Conservation (phyloP, 2,113 vertebrate genomes). For the Montifringilla adamsi region DNA sequence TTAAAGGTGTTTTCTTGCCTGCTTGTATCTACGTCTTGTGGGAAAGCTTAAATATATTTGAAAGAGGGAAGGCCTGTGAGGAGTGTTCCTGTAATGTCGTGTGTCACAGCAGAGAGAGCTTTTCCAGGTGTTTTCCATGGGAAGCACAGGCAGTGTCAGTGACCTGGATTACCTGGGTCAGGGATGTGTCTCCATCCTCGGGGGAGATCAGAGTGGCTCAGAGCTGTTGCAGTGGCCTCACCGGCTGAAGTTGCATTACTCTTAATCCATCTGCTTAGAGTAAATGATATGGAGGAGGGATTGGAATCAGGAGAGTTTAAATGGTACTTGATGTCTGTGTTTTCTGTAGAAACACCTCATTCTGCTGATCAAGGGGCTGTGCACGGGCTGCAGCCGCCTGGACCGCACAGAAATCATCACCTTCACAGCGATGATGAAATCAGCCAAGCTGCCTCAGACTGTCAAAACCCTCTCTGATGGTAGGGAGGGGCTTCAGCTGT, state of each 20-base stretch:
- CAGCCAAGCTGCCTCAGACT: constrained; percentile 95
- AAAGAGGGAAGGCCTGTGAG: background rate
- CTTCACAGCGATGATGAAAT: constrained; percentile 99
- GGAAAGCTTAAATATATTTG: background rate
- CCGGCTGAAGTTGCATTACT: background rate
- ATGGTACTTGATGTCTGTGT: background rate
- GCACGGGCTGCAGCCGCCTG: constrained; percentile 94
- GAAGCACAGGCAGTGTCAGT: background rate
- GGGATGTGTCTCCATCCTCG: background rate
- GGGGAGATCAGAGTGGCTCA: background rate
- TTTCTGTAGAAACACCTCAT: constrained; percentile 92
- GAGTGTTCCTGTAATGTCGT: background rate
- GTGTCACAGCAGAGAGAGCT: background rate
- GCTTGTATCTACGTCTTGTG: background rate
- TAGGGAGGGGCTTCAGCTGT: constrained; percentile 50
- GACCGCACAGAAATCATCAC: constrained; percentile 98
- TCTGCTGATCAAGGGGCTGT: constrained; percentile 96
- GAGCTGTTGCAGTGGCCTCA: background rate
- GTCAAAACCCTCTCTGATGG: constrained; percentile 98
- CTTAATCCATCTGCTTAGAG: background rate
- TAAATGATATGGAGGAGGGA: fast-evolving
- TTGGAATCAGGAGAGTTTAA: background rate
- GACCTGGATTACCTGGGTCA: background rate
- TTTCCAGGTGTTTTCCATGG: background rate
- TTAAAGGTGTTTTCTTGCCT: background rate